phyloP scores from a whole-genome alignment of 2,797 vertebrate genomes.

The Aldrovandia affinis region DNA sequence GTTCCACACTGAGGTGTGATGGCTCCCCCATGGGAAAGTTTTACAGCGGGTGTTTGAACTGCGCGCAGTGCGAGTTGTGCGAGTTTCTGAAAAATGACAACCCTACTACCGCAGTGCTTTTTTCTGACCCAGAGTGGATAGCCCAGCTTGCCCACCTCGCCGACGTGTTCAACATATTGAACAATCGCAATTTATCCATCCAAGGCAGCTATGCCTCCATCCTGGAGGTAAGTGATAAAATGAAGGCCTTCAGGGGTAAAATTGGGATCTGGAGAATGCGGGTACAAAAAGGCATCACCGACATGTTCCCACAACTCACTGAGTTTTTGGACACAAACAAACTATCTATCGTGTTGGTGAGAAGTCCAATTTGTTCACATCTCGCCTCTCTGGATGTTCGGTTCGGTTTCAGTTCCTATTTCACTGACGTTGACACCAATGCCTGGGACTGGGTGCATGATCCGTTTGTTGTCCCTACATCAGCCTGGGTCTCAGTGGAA shows the following conservation, averaged over 20 bases:
- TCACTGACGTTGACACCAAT: neutral
- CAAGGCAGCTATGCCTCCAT: too few species aligned
- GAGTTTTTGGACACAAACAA: neutral
- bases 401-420: neutral
- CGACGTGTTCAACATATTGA: neutral
- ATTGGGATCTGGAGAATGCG: neutral
- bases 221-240: neutral
- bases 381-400: neutral
- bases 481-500: neutral
- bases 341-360: too few species aligned
- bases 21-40: constrained; percentile 12
- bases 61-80: neutral
- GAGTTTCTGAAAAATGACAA: neutral
- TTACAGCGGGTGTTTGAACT: constrained; percentile 14
- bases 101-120: neutral
- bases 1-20: neutral
- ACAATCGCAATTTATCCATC: too few species aligned
- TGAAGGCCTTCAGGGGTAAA: constrained; percentile 7
- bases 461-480: neutral
- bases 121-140: neutral
- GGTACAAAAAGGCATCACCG: neutral
- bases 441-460: constrained; percentile 13
- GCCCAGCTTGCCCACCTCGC: neutral
- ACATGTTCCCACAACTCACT: constrained; percentile 21
- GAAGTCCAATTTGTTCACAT: too few species aligned